Conservation (phyloP, 2,113 vertebrate genomes). For the Mus pahari region DNA sequence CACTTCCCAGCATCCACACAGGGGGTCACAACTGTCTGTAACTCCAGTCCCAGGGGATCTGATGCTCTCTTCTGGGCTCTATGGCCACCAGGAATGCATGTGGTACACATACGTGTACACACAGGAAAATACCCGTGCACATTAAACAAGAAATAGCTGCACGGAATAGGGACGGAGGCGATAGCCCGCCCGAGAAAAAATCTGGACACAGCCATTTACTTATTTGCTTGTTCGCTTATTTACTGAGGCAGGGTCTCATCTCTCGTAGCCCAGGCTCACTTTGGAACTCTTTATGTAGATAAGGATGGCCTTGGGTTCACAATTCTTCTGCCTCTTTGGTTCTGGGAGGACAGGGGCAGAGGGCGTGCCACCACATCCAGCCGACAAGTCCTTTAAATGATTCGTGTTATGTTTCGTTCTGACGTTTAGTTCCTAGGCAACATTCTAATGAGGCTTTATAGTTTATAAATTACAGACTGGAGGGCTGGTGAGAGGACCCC, state of each 20-base stretch:
- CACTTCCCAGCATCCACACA: background rate
- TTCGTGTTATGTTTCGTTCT: background rate
- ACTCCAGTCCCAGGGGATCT: background rate
- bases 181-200: background rate
- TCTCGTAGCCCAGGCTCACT: background rate
- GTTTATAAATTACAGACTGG: background rate
- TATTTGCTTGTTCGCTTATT: background rate
- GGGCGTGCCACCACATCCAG: background rate
- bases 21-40: background rate
- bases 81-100: background rate
- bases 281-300: background rate
- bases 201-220: background rate
- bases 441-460: background rate
- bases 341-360: background rate
- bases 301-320: background rate
- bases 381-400: background rate
- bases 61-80: background rate
- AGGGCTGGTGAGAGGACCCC: background rate
- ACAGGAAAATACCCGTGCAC: background rate
- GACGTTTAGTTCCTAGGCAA: background rate
- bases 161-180: background rate
- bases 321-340: too few relatives aligned
- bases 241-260: too few relatives aligned
- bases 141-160: background rate
- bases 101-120: background rate